These are phyloP conservation scores for Nephotettix cincticeps DNA, from an alignment of 1,140 invertebrate genomes.

Conservation along the genomic window DNA sequence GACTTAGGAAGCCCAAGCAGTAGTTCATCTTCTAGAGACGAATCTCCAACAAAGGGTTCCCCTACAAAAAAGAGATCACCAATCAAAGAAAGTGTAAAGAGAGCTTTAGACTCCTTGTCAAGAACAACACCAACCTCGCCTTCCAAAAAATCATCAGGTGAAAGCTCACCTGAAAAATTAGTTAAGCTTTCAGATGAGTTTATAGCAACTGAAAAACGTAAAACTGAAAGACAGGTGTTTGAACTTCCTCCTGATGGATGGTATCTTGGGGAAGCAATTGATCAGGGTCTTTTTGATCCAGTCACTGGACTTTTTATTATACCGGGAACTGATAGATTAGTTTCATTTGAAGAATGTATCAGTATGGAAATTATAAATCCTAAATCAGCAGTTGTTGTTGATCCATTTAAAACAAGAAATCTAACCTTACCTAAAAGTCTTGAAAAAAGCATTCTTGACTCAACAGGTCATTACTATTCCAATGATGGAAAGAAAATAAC, in stretches of 20 bases:
- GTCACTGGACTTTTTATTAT: slow-evolving; percentile 81
- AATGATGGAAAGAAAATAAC: slow-evolving; percentile 56
- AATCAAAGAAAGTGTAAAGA: slow-evolving; percentile 41
- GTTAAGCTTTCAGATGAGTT: slow-evolving; percentile 38
- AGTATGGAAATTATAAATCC: slow-evolving; percentile 82
- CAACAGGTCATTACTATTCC: slow-evolving; percentile 67
- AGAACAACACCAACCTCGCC: slow-evolving; percentile 1
- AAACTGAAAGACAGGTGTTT: slow-evolving; percentile 56
- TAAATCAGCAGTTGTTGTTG: slow-evolving; percentile 73
- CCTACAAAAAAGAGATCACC: slow-evolving; percentile 45
- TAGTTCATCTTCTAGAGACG: slow-evolving; percentile 35
- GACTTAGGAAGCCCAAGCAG: slow-evolving; percentile 53
- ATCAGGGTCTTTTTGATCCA: slow-evolving; percentile 75
- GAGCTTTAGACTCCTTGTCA: slow-evolving; percentile 26
- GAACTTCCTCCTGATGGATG: slow-evolving; percentile 81
- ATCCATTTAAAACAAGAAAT: slow-evolving; percentile 67
- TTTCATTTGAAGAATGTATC: slow-evolving; percentile 86
- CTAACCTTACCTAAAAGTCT: slow-evolving; percentile 72
- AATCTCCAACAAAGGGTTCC: slow-evolving; percentile 44
- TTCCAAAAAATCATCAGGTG: slow-evolving; percentile 14
- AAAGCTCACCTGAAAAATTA: slow-evolving; percentile 24
- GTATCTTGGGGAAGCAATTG: slow-evolving; percentile 74
- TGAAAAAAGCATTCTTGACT: slow-evolving; percentile 75
- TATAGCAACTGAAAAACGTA: slow-evolving; percentile 40
- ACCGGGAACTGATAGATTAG: slow-evolving; percentile 78